Conservation (phyloP, 2,797 vertebrate species). For the Erpetoichthys calabaricus region DNA sequence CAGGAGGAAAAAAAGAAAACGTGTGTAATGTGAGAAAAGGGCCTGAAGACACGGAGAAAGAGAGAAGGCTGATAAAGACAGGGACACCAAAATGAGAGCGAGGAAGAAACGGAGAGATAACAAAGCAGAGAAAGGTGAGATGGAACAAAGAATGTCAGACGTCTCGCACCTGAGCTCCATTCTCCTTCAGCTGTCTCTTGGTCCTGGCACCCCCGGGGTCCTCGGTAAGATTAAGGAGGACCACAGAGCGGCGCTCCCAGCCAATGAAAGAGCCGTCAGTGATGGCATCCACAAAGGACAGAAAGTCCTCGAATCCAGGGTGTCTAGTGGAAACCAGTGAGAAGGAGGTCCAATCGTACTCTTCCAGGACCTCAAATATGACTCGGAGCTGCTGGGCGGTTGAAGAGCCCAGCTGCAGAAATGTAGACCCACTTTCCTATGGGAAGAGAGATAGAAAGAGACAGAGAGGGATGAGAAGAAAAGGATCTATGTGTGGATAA, state of each 20-base stretch:
- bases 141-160: constrained; percentile 12
- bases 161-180: constrained; percentile 69
- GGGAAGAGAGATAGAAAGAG: constrained; percentile 16
- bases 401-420: constrained; percentile 85
- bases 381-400: constrained; percentile 82
- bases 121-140: constrained; percentile 23
- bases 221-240: constrained; percentile 74
- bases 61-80: neutral
- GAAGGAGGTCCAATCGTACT: constrained; percentile 90
- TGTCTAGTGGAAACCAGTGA: constrained; percentile 80
- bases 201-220: constrained; percentile 66
- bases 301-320: constrained; percentile 83
- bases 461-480: neutral
- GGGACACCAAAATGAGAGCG: constrained; percentile 29
- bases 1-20: constrained; percentile 20
- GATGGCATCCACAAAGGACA: constrained; percentile 79
- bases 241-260: constrained; percentile 87
- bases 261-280: constrained; percentile 88
- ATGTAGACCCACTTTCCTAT: constrained; percentile 87
- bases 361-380: constrained; percentile 89
- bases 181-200: constrained; percentile 73
- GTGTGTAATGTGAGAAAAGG: constrained; percentile 38
- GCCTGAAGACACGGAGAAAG: constrained; percentile 21
- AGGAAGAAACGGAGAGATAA: constrained; percentile 22
- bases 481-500: neutral